These are phyloP conservation scores for Calliphora vomitoria DNA, from an alignment of 2,888 invertebrate genomes.

Conservation along the genomic window DNA sequence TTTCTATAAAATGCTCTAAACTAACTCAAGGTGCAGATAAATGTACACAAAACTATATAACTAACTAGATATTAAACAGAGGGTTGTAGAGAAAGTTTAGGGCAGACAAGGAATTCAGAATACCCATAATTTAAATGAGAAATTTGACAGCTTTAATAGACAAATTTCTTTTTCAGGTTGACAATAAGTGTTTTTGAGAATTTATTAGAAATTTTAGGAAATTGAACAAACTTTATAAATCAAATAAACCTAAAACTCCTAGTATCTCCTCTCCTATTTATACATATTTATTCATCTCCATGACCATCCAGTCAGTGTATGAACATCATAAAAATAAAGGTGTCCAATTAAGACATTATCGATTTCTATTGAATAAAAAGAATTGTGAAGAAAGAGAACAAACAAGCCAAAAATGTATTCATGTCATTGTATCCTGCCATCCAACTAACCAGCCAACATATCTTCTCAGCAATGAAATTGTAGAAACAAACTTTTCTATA, in stretches of 20 bases:
- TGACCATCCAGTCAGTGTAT: neutral
- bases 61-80: neutral
- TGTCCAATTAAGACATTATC: slow-evolving; percentile 74
- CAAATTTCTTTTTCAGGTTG: no score
- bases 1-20: slow-evolving; percentile 46
- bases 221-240: no score
- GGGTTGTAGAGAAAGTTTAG: neutral
- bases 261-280: neutral
- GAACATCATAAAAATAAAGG: slow-evolving; percentile 60
- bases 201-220: no score
- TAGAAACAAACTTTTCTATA: slow-evolving; percentile 8
- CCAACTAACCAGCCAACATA: neutral
- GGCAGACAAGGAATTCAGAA: neutral
- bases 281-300: neutral
- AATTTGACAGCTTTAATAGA: neutral
- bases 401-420: slow-evolving; percentile 39
- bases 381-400: slow-evolving; percentile 32
- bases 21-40: slow-evolving; percentile 33
- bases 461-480: slow-evolving; percentile 22
- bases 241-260: neutral
- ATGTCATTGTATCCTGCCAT: slow-evolving; percentile 44
- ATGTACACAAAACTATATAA: slow-evolving; percentile 5
- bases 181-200: no score
- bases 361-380: slow-evolving; percentile 55
- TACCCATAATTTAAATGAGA: neutral